Evolutionary conservation across 2,797 vertebrate genomes (phyloP).

Genomic region (Microcaecilia unicolor): DNA sequence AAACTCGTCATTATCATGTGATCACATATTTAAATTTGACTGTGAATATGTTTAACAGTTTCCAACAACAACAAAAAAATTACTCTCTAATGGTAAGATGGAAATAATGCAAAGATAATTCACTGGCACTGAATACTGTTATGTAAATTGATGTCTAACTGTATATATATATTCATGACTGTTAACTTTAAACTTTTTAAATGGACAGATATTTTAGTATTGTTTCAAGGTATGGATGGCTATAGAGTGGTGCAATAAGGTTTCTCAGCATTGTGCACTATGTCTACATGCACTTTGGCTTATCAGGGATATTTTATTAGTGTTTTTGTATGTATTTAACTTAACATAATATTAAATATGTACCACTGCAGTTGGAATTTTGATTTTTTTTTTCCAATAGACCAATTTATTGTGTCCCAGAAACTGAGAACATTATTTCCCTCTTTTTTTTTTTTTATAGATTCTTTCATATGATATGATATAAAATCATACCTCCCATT

Average conservation of each 20-base stretch:
- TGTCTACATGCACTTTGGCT: constrained; percentile 98
- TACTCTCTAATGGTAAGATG: constrained; percentile 43
- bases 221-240: constrained; percentile 58
- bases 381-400: constrained; percentile 52
- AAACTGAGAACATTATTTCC: too few species aligned
- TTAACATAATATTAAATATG: constrained; percentile 83
- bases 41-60: constrained; percentile 84
- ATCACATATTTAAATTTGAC: constrained; percentile 82
- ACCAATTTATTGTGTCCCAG: constrained; percentile 86
- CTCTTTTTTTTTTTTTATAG: constrained; percentile 84
- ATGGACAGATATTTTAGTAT: constrained; percentile 75
- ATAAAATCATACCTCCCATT: constrained; percentile 70
- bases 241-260: constrained; percentile 61
- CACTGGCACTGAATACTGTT: constrained; percentile 90
- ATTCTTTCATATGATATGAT: constrained; percentile 43
- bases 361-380: constrained; percentile 92
- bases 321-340: constrained; percentile 99
- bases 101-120: constrained; percentile 58
- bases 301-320: constrained; percentile 99
- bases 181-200: constrained; percentile 83
- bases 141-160: constrained; percentile 88
- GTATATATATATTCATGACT: constrained; percentile 93
- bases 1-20: constrained; percentile 87
- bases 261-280: constrained; percentile 90
- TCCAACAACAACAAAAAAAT: constrained; percentile 63